Evolutionary conservation across 2,797 vertebrate species (phyloP), one percentile per base, ranked within the genome.

Genomic region (Rhynchotus rufescens): DNA sequence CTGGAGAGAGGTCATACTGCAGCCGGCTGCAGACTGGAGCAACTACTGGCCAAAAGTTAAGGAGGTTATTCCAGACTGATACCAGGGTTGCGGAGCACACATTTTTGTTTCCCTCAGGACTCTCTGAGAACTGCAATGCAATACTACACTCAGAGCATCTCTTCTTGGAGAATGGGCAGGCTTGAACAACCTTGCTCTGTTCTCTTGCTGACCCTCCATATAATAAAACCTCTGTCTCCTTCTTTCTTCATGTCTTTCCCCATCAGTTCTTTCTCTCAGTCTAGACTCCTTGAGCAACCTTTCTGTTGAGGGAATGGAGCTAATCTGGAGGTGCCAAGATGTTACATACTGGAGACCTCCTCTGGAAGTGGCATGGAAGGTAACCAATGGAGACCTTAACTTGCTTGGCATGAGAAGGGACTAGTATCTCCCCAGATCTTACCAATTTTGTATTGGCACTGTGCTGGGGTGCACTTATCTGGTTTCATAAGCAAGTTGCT

Each of bases 31-130:
- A 87, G 45, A 88, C 51, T 0, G 9, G 71, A 65, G 69, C 1
- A 3, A 89, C 0, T 4, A 76, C 56, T 54, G 83, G 78, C 73
- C 86, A 90, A 45, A 84, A 93, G 67, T 77, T 64, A n/a, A 92
- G 65, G 5, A 45, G 30, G 28, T 67, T 83, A 80, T 67, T 92
- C 77, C 79, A 86, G 69, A 93, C 8, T 65, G 84, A 94, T 2
- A 4, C 44, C 80, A 69, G 36, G 57, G 51, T 73, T 93, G 77
- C 25, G 67, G 45, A 85, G 60, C 74, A 78, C 30, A 85, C 80
- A 84, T 74, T 49, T 84, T 36, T 86, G 64, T 23, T 74, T 89
- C 81, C 68, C 67, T 87, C 13, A 69, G 42, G 85, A 16, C 47
- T 75, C 76, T 84, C 51, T 16, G 66, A 65, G 47, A 89, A 52